phyloP scores from a whole-genome alignment of 2,888 invertebrate genomes.

The Sclerodermus sp. region DNA sequence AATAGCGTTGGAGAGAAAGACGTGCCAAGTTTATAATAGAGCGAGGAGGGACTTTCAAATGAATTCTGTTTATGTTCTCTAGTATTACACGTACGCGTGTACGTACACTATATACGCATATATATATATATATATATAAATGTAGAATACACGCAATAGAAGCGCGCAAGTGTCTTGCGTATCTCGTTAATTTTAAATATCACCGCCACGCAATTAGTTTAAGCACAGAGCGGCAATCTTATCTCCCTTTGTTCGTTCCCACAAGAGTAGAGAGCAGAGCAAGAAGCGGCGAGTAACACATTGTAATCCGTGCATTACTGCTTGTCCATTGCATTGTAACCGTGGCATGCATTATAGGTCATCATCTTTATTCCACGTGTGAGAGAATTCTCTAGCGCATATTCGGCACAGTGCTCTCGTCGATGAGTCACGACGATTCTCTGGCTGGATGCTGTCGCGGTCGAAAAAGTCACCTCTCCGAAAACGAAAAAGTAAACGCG shows the following conservation, averaged over 20 bases:
- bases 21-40: too few species aligned
- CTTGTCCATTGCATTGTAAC: conserved; percentile 28
- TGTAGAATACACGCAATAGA: conserved; percentile 1
- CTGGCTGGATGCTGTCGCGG: conserved; percentile 25
- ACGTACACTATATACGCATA: too few species aligned
- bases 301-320: conserved; percentile 25
- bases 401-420: conserved; percentile 27
- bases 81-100: not conserved
- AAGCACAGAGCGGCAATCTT: conserved; percentile 42
- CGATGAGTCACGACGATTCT: conserved; percentile 23
- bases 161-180: conserved; percentile 15
- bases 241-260: conserved; percentile 46
- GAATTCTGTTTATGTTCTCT: not conserved
- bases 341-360: conserved; percentile 30
- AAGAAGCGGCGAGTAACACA: conserved; percentile 10
- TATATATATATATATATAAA: too few species aligned
- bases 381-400: conserved; percentile 20
- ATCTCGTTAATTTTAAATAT: conserved; percentile 39
- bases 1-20: too few species aligned
- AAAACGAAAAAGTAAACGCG: conserved; percentile 16
- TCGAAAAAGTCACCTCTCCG: conserved; percentile 9
- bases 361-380: conserved; percentile 21
- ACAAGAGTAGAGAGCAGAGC: conserved; percentile 18
- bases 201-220: conserved; percentile 44
- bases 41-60: too few species aligned